A percentile compares a stretch with the other conserved stretches of the same genome.
These are phyloP conservation scores for Dastarcus helophoroides DNA, from an alignment of 2,888 invertebrate species.

Conservation along the genomic window DNA sequence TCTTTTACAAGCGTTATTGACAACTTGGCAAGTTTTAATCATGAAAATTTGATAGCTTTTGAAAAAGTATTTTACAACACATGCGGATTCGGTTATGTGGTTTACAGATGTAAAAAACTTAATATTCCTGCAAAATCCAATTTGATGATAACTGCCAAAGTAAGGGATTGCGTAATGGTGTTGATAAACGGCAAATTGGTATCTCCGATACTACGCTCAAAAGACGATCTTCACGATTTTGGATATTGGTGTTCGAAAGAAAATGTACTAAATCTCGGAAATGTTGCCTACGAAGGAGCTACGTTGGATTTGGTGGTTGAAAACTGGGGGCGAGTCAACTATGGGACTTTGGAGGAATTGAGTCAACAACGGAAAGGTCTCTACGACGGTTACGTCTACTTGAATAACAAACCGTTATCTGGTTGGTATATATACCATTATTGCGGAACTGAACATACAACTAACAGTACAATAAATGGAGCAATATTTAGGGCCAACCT, in stretches of 20 bases:
- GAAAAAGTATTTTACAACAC: too few relatives aligned
- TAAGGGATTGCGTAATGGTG: conserved; percentile 42
- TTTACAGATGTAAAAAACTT: conserved; percentile 37
- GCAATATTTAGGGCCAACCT: too few relatives aligned
- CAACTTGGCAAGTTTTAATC: not conserved
- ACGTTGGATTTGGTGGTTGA: conserved; percentile 46
- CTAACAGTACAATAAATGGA: too few relatives aligned
- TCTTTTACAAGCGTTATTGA: too few relatives aligned
- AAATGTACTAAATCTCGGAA: conserved; percentile 24
- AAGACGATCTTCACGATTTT: conserved; percentile 30
- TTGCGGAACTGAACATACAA: too few relatives aligned
- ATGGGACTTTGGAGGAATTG: conserved; percentile 33
- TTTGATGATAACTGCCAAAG: conserved; percentile 32
- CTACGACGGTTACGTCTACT: conserved; percentile 30
- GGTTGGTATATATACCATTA: conserved; percentile 35
- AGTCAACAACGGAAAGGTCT: conserved; percentile 13
- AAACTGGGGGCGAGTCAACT: conserved; percentile 72
- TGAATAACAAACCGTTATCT: conserved; percentile 29
- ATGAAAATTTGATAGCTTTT: too few relatives aligned
- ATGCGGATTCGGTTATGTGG: conserved; percentile 44
- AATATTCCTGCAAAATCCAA: conserved; percentile 22
- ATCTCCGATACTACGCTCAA: conserved; percentile 24
- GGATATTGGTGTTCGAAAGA: conserved; percentile 36
- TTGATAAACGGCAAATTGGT: conserved; percentile 35
- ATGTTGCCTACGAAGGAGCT: conserved; percentile 18